A percentile compares a stretch with the other conserved stretches of the same genome.
Conservation (phyloP, 2,113 vertebrate genomes). For the Nipponia nippon region DNA sequence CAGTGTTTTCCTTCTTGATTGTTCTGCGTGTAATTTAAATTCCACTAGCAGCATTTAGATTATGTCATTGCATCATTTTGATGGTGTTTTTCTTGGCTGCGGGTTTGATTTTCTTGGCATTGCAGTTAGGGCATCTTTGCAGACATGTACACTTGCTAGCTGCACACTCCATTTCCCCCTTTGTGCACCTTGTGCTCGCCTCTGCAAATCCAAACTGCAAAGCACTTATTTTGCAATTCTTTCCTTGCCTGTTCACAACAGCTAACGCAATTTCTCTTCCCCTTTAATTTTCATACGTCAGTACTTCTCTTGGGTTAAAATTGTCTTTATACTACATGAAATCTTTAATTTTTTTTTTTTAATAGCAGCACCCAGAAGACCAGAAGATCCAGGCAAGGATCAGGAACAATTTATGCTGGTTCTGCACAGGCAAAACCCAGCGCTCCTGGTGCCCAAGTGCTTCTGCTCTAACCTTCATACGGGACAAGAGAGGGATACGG, state of each 20-base stretch:
- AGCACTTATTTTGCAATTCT: background rate
- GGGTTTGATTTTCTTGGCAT: constrained; percentile 25
- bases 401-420: background rate
- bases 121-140: background rate
- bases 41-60: background rate
- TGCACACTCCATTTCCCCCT: background rate
- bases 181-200: background rate
- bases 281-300: background rate
- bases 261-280: background rate
- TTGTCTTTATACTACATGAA: background rate
- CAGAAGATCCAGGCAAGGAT: background rate
- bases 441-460: fast-evolving
- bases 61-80: constrained; percentile 8
- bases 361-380: background rate
- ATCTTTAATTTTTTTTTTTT: background rate
- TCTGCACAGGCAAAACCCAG: background rate
- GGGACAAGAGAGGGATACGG: background rate
- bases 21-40: background rate
- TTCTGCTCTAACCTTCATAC: background rate
- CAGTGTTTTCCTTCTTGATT: constrained; percentile 10
- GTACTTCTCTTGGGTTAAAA: background rate
- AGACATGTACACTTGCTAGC: background rate
- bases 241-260: fast-evolving
- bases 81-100: constrained; percentile 39
- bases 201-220: background rate